Evolutionary conservation across 2,113 vertebrate species (phyloP).

Genomic region (Columbina picui): DNA sequence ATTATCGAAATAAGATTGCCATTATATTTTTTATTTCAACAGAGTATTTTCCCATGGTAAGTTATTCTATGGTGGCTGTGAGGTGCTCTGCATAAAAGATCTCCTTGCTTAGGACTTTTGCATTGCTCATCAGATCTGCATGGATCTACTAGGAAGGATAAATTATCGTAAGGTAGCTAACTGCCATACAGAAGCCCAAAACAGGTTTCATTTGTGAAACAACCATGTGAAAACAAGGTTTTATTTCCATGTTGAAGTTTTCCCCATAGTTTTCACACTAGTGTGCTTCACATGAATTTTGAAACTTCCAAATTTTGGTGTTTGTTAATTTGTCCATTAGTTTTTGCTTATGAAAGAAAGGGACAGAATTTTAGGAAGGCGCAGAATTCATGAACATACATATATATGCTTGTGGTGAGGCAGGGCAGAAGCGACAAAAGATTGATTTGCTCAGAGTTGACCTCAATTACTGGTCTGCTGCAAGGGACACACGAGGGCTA

Average conservation of each 20-base stretch:
- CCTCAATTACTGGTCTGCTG: background rate
- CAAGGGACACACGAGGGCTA: background rate
- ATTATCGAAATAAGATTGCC: background rate
- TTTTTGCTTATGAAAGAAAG: background rate
- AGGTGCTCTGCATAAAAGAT: background rate
- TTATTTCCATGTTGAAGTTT: background rate
- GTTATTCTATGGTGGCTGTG: background rate
- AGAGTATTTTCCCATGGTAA: background rate
- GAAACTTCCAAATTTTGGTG: background rate
- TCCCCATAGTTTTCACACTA: background rate
- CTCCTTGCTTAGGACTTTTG: background rate
- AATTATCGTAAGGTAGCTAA: background rate
- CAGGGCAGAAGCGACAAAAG: background rate
- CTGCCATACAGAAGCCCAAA: background rate
- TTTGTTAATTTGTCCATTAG: background rate
- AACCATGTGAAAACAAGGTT: background rate
- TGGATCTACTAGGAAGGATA: background rate
- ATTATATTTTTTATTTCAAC: background rate
- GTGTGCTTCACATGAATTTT: background rate
- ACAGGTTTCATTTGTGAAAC: background rate
- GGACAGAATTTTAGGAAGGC: background rate
- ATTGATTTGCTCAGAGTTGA: constrained; percentile 21
- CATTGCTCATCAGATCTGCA: background rate
- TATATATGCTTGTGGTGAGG: background rate
- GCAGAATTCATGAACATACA: background rate